Evolutionary conservation across 2,113 vertebrate species (phyloP).

Genomic region (Mirounga angustirostris): DNA sequence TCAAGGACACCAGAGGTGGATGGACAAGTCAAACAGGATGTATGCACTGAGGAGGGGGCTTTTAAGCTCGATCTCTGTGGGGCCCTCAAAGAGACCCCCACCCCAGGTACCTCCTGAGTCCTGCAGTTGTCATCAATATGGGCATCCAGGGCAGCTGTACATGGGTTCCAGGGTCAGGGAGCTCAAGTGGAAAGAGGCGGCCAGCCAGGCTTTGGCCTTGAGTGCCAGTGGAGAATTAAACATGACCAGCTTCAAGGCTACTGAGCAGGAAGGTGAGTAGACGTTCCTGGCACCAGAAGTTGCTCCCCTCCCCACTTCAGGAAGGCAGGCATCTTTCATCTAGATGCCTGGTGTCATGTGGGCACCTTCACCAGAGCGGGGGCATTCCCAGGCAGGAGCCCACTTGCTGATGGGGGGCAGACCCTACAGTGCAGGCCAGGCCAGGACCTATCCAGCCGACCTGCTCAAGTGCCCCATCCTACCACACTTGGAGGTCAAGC

Average conservation of each 20-base stretch:
- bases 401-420: not conserved
- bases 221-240: not conserved
- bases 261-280: not conserved
- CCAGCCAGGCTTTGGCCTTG: not conserved
- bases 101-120: not conserved
- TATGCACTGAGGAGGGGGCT: not conserved
- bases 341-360: not conserved
- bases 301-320: not conserved
- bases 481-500: not conserved
- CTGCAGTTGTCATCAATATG: not conserved
- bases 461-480: not conserved
- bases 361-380: not conserved
- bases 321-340: not conserved
- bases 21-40: not conserved
- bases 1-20: not conserved
- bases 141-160: not conserved
- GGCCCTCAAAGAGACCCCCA: not conserved
- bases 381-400: not conserved
- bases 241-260: not conserved
- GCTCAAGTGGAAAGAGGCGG: not conserved
- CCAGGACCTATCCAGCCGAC: not conserved
- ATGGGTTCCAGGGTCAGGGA: not conserved
- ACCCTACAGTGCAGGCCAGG: not conserved
- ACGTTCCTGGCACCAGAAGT: not conserved
- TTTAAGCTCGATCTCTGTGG: not conserved